Conservation (phyloP, 1,140 invertebrate genomes). For the Dinoponera quadriceps region DNA sequence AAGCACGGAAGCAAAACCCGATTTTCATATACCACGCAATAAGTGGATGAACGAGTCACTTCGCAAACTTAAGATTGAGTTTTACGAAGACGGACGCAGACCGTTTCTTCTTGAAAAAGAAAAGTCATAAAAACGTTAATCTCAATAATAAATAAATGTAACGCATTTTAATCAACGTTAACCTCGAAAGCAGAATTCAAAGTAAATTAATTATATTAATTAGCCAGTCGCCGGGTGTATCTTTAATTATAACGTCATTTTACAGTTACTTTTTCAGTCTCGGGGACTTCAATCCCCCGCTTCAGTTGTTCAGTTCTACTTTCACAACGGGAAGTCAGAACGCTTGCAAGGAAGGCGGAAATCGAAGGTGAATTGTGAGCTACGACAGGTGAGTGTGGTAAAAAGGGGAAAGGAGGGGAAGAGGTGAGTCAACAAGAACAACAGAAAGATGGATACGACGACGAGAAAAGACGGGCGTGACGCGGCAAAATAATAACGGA, state of each 20-base stretch:
- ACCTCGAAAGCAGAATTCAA: not conserved
- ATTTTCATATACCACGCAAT: slow-evolving; percentile 13
- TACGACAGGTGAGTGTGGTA: not conserved
- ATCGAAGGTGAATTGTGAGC: slow-evolving; percentile 13
- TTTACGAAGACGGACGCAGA: not conserved
- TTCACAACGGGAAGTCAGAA: not conserved
- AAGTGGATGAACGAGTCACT: not conserved
- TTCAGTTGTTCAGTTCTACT: not conserved
- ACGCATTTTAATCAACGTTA: too few species aligned
- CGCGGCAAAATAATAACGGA: slow-evolving; percentile 8
- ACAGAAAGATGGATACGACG: slow-evolving; percentile 37
- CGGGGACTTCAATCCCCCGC: not conserved
- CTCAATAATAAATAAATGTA: too few species aligned
- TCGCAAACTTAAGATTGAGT: not conserved
- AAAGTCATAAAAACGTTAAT: too few species aligned
- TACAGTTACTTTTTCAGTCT: not conserved
- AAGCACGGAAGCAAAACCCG: not conserved
- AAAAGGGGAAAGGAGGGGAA: too few species aligned
- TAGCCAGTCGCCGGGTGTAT: not conserved
- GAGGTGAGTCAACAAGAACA: slow-evolving; percentile 24
- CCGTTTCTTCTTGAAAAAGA: too few species aligned
- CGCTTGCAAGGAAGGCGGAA: not conserved
- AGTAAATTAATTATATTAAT: not conserved
- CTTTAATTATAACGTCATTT: not conserved
- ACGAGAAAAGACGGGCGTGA: not conserved